Conservation (phyloP, 1,140 invertebrate species). For the Eriocheir sinensis region DNA sequence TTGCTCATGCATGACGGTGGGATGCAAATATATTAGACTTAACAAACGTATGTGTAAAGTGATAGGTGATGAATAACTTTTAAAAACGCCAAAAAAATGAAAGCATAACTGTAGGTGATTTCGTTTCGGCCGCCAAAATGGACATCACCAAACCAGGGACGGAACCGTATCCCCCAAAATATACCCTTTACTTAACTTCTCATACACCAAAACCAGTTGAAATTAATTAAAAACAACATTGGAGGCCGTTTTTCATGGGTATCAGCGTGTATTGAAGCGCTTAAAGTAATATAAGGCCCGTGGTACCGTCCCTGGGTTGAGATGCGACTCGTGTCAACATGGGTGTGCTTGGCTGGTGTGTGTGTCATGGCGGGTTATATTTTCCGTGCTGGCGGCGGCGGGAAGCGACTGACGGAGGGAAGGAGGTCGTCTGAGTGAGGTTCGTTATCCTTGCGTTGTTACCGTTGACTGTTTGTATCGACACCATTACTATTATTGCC, state of each 20-base stretch:
- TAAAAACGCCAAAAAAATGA: background rate
- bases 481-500: background rate
- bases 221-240: too few relatives aligned
- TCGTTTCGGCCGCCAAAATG: background rate
- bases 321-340: background rate
- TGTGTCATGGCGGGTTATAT: background rate
- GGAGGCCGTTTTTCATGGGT: too few relatives aligned
- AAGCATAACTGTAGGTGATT: background rate
- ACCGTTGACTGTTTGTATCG: background rate
- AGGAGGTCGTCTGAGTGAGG: background rate
- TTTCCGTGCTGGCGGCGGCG: background rate
- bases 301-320: background rate
- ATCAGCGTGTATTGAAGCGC: background rate
- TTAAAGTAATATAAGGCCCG: background rate
- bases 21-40: background rate
- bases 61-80: background rate
- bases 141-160: background rate
- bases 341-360: background rate
- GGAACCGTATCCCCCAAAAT: background rate
- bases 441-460: background rate
- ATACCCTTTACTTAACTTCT: background rate
- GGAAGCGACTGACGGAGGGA: background rate
- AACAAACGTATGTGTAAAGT: background rate
- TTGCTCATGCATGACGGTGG: slow-evolving; percentile 5
- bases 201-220: too few relatives aligned